Conservation (phyloP, 2,888 invertebrate genomes). For the Vannuccia rotundouncinata region DNA sequence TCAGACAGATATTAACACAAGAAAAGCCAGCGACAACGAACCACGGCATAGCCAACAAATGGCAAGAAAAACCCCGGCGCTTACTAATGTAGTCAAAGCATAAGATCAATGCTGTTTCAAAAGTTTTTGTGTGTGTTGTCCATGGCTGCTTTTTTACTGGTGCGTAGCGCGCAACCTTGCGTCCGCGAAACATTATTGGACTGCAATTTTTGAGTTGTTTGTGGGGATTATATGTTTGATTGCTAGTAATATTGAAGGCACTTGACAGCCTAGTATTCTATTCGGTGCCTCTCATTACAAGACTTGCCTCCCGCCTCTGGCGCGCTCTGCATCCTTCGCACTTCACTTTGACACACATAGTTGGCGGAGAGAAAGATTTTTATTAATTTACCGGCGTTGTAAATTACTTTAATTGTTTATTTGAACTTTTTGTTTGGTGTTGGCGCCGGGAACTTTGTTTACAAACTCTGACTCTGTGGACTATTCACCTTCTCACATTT, state of each 20-base stretch:
- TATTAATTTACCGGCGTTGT: too few species aligned
- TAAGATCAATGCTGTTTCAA: constrained; percentile 23
- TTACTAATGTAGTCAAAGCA: neutral
- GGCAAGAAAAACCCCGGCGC: constrained; percentile 18
- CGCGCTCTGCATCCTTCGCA: too few species aligned
- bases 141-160: constrained; percentile 22
- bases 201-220: constrained; percentile 23
- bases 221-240: constrained; percentile 17
- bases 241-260: constrained; percentile 16
- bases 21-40: constrained; percentile 1
- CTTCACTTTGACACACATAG: too few species aligned
- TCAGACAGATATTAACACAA: constrained; percentile 5
- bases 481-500: too few species aligned
- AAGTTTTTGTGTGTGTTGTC: neutral
- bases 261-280: neutral
- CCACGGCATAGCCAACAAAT: constrained; percentile 20
- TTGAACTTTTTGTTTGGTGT: too few species aligned
- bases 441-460: too few species aligned
- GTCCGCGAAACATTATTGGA: constrained; percentile 10
- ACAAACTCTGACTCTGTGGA: too few species aligned
- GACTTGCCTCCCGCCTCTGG: too few species aligned
- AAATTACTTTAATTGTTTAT: too few species aligned
- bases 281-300: neutral
- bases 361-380: too few species aligned
- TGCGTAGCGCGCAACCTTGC: neutral